Conservation (phyloP, 2,888 invertebrate genomes). For the Phoenoteleia sp. region DNA sequence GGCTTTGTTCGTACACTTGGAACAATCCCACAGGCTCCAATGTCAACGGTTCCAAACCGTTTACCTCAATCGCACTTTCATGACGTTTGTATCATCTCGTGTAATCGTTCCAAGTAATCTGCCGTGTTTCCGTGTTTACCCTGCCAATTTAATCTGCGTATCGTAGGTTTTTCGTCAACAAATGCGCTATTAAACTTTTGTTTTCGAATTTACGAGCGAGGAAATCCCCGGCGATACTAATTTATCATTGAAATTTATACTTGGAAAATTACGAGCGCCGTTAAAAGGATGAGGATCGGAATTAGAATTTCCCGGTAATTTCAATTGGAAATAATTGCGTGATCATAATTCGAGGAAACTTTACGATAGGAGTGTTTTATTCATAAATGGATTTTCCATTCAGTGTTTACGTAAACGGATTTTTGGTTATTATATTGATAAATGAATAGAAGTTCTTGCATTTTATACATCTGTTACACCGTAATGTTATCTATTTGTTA, state of each 20-base stretch:
- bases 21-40: constrained; percentile 65
- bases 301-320: constrained; percentile 34
- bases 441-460: no score
- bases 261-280: constrained; percentile 43
- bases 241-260: constrained; percentile 62
- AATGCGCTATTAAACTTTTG: constrained; percentile 54
- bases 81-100: constrained; percentile 66
- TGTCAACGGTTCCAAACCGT: constrained; percentile 70
- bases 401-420: no score
- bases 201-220: constrained; percentile 43
- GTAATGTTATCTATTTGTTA: no score
- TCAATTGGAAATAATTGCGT: constrained; percentile 24
- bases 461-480: no score
- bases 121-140: constrained; percentile 35
- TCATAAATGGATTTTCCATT: no score
- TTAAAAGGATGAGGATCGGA: constrained; percentile 30
- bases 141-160: constrained; percentile 54
- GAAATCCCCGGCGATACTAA: constrained; percentile 44
- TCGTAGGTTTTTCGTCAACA: constrained; percentile 35
- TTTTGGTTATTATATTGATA: no score
- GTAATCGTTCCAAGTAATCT: constrained; percentile 65
- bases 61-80: constrained; percentile 68
- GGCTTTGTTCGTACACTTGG: constrained; percentile 68
- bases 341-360: neutral
- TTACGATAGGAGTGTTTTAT: no score